Evolutionary conservation across 35 echinoderm and acorn worm species (phyloP), one percentile per base, ranked within the genome.

Genomic region (Ptychodera flava): DNA sequence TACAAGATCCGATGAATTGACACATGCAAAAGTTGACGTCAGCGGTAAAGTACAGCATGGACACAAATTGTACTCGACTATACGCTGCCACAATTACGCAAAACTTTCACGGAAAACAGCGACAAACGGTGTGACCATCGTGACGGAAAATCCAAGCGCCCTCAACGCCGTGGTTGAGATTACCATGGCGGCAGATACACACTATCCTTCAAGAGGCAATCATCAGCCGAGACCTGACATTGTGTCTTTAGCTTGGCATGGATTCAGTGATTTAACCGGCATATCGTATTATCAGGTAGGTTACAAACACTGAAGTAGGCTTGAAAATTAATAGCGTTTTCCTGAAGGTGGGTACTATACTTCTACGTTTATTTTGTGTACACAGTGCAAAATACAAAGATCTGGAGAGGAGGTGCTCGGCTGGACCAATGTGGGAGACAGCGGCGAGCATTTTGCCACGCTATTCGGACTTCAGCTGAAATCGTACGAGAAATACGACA

Each of bases 251-350:
- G 31, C 83, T 28, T 90, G 89, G 89, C 10, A 90, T 79, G 89
- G 89, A 85, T 90, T 90, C 12, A 80, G 0, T 29, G 89, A 85
- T 80, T 35, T 77, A 45, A 29, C 52, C 0, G 83, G 83, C 27
- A 90, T 90, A 14, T n/a, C 77, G 1, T 80, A 30, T 79, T 90
- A 85, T 77, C 45, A 90, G 83, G 89, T 90, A 80, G 30, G 84
- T 64, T n/a, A n/a, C n/a, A n/a, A n/a, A n/a, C n/a, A n/a, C n/a
- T n/a, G n/a, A 64, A 64, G 45, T 64, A 64, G 45, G 45, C 22
- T 64, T 64, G 22, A 64, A 6, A 12, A 64, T 64, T 64, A 22
- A 64, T 64, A 64, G 45, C 45, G 6, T 12, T 6, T 64, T 22
- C 45, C 6, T 64, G 45, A 12, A 12, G 22, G 6, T 22, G 45